phyloP scores from a whole-genome alignment of 1,140 invertebrate genomes.

The Caenorhabditis remanei region DNA sequence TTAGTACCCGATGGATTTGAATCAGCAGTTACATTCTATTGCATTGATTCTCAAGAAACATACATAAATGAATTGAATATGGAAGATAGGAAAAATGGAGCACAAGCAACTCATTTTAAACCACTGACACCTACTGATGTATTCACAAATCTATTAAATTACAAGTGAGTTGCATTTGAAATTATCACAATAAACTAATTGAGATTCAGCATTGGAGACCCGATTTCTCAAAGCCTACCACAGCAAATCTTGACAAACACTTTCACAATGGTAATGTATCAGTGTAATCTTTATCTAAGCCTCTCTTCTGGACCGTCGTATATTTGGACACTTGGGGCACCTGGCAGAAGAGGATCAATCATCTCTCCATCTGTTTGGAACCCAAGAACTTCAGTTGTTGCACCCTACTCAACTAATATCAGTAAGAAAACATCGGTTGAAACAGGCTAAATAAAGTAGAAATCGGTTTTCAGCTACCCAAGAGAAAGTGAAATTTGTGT shows the following conservation, averaged over 20 bases:
- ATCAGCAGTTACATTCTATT: background rate
- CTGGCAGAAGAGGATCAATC: background rate
- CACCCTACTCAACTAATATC: background rate
- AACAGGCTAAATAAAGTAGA: background rate
- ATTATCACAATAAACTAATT: background rate
- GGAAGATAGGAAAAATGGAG: background rate
- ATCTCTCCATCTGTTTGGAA: background rate
- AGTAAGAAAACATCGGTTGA: background rate
- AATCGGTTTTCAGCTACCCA: background rate
- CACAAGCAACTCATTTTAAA: background rate
- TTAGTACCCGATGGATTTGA: background rate
- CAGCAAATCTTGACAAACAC: constrained; percentile 13
- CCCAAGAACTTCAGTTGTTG: background rate
- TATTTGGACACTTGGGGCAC: background rate
- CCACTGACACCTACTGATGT: background rate
- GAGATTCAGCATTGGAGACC: background rate
- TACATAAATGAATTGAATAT: background rate
- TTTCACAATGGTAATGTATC: background rate
- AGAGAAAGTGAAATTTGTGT: background rate
- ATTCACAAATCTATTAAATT: background rate
- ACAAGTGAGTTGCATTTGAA: background rate
- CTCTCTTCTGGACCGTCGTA: background rate
- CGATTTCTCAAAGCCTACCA: background rate
- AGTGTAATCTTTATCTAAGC: background rate
- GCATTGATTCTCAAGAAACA: background rate